Evolutionary conservation across 2,888 invertebrate species (phyloP).

Genomic region (Leptopterna dolabrata): DNA sequence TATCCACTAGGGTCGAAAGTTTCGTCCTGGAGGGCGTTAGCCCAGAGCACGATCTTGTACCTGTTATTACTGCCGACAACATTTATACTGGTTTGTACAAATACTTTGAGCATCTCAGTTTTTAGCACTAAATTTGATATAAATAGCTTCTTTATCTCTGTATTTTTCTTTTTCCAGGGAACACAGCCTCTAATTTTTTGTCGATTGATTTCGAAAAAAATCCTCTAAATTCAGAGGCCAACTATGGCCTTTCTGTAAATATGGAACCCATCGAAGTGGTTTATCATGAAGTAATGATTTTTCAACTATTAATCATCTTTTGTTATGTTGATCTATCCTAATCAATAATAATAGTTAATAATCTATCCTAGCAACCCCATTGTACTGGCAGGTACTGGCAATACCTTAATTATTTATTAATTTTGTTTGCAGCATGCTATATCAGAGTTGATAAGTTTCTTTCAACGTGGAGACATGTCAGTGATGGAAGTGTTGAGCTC

Average conservation of each 20-base stretch:
- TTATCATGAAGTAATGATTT: constrained; percentile 76
- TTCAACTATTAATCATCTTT: background rate
- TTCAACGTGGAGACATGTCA: constrained; percentile 62
- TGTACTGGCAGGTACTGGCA: too few relatives aligned
- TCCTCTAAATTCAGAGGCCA: constrained; percentile 74
- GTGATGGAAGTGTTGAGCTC: constrained; percentile 50
- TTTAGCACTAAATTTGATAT: too few relatives aligned
- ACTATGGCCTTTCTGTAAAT: constrained; percentile 75
- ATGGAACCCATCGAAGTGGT: constrained; percentile 81
- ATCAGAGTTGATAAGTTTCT: constrained; percentile 77
- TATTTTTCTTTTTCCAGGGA: constrained; percentile 67
- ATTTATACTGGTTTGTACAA: constrained; percentile 58
- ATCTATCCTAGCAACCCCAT: background rate
- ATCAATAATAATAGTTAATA: too few relatives aligned
- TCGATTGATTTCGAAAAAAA: constrained; percentile 81
- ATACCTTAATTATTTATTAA: background rate
- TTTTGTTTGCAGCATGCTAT: constrained; percentile 74
- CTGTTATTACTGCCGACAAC: constrained; percentile 76
- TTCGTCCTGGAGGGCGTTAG: constrained; percentile 81
- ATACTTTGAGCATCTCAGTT: background rate
- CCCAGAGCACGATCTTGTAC: constrained; percentile 78
- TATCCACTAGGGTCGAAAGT: constrained; percentile 79
- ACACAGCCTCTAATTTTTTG: constrained; percentile 77
- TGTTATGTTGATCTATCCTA: too few relatives aligned
- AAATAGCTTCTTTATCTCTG: background rate